These are phyloP conservation scores for Zosterops borbonicus DNA, from an alignment of 2,113 vertebrate species.

Conservation along the genomic window DNA sequence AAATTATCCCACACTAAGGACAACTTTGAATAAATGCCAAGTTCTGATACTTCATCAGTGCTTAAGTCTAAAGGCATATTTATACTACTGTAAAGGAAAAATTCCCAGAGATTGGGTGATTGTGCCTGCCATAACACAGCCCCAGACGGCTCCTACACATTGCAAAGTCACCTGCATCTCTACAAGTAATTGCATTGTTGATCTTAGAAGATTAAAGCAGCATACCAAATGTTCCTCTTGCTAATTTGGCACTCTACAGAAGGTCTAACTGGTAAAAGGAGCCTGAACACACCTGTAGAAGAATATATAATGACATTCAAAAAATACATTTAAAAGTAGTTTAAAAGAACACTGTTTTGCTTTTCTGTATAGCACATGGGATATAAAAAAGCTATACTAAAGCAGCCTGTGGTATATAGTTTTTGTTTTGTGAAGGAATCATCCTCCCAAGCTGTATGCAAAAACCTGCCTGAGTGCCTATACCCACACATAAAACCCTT, in stretches of 20 bases:
- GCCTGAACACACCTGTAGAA: neutral
- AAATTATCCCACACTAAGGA: neutral
- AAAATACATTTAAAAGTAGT: neutral
- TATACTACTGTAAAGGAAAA: neutral
- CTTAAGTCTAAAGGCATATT: constrained; percentile 11
- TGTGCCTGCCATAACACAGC: neutral
- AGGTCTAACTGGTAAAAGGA: neutral
- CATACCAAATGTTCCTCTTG: neutral
- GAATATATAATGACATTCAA: neutral
- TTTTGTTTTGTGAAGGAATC: neutral
- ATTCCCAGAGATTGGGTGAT: neutral
- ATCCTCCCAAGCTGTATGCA: neutral
- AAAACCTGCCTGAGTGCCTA: neutral
- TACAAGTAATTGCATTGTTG: neutral
- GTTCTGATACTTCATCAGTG: neutral
- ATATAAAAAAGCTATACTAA: neutral
- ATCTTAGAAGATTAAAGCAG: neutral
- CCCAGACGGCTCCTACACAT: neutral
- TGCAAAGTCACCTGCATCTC: constrained; percentile 11
- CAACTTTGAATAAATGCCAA: constrained; percentile 21
- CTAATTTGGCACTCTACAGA: neutral
- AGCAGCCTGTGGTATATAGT: neutral
- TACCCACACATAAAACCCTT: neutral
- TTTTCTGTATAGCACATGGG: neutral
- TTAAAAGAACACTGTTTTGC: neutral